Evolutionary conservation across 2,797 vertebrate genomes (phyloP).

Genomic region (Danio kyathit): DNA sequence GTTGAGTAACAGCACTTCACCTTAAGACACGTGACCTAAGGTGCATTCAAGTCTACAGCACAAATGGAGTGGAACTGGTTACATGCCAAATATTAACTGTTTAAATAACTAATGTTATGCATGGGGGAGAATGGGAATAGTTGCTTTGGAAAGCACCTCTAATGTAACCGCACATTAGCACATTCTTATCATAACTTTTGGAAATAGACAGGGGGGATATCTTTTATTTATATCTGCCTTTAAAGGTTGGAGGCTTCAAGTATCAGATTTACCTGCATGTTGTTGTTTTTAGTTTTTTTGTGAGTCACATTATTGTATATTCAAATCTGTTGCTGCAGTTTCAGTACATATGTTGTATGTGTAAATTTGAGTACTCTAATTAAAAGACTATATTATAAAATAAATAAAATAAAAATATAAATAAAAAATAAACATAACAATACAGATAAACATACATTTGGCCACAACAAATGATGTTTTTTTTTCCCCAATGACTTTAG

Average conservation of each 20-base stretch:
- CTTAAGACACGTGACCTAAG: not conserved
- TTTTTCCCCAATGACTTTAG: no score
- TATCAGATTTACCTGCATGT: not conserved
- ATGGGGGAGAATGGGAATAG: not conserved
- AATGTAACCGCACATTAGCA: not conserved
- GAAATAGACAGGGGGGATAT: not conserved
- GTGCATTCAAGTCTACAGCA: not conserved
- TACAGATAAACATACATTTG: no score
- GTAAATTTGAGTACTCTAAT: no score
- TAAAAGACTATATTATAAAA: no score
- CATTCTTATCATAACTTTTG: not conserved
- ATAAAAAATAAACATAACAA: no score
- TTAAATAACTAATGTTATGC: slow-evolving; percentile 4
- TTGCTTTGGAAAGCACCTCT: not conserved
- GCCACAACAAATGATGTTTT: no score
- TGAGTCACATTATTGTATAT: not conserved
- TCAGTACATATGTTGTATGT: no score
- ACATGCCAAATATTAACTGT: not conserved
- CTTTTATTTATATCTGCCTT: not conserved
- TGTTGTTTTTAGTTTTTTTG: not conserved
- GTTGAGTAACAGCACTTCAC: not conserved
- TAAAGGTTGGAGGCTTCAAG: not conserved
- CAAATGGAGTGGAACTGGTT: not conserved
- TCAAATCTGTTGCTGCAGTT: not conserved
- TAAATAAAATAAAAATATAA: no score